These are phyloP conservation scores for Acronicta psi DNA, from an alignment of 2,888 invertebrate genomes.

Conservation along the genomic window DNA sequence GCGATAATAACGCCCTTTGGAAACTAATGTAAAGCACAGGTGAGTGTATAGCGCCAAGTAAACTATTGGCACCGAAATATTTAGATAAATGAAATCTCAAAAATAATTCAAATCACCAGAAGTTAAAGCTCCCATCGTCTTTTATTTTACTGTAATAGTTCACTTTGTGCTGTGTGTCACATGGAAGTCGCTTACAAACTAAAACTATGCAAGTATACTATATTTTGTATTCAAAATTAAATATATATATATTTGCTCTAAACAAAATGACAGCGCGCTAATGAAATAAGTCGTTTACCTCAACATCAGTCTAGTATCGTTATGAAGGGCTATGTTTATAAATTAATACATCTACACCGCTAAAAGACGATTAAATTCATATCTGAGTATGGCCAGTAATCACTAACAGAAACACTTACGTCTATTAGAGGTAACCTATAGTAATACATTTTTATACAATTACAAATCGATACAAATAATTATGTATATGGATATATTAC, in stretches of 20 bases:
- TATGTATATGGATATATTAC: constrained; percentile 77
- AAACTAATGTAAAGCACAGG: constrained; percentile 65
- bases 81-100: constrained; percentile 72
- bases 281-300: constrained; percentile 47
- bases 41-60: constrained; percentile 57
- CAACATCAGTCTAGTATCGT: constrained; percentile 77
- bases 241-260: constrained; percentile 66
- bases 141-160: constrained; percentile 58
- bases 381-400: constrained; percentile 83
- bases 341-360: constrained; percentile 71
- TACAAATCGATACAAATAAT: constrained; percentile 71
- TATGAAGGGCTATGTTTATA: constrained; percentile 68
- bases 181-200: constrained; percentile 80
- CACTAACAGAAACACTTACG: constrained; percentile 83
- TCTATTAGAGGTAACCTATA: constrained; percentile 76
- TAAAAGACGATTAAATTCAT: constrained; percentile 82
- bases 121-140: constrained; percentile 71
- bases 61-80: constrained; percentile 70
- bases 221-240: constrained; percentile 70
- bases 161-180: constrained; percentile 82
- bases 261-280: constrained; percentile 57
- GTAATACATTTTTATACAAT: constrained; percentile 79
- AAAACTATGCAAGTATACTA: constrained; percentile 69
- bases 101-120: constrained; percentile 71
- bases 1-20: constrained; percentile 66